Base-by-base conservation (phyloP, 2,888 invertebrate genomes). In the Apodemia hepburni region DNA sequence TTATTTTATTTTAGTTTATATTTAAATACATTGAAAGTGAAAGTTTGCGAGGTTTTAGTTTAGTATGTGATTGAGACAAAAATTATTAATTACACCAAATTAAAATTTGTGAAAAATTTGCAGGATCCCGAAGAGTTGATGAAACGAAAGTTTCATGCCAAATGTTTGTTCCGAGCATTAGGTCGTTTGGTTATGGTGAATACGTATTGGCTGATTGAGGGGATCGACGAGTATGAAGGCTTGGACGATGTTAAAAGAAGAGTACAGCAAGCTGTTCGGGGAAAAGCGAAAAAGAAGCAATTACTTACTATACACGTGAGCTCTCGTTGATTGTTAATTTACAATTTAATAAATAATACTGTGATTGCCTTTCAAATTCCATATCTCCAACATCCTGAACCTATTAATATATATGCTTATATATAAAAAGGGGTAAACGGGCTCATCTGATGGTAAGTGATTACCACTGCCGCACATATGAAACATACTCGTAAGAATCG, bases 121-220 rank as follows among this genome's bases (percentile, higher is more conserved):
- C 17, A 90, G 91, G 86, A 87, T 66, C 86, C 89, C 1, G 87
- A 87, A 69, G 80, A 80, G 66, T 65, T 70, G 51, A 79, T 86
- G 83, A 77, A 70, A 62, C 78, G 74, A 64, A 92, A 88, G 65
- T 87, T 90, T 61, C 77, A 76, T 17, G 92, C 93, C 0, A 92
- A 92, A 78, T 86, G 90, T 66, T 81, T 85, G 63, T 94, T 95
- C 69, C 90, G 91, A 58, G 93, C 92, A 1, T 68, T 93, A 0
- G 92, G 92, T 0, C 92, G 94, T 1, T 73, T 92, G 68, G 93
- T 93, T 0, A 87, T 94, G 70, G 87, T 89, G 8, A 94, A 94
- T 73, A 70, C 84, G 0, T 87, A 86, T 68, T 94, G 94, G 94
- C 69, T 94, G 66, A 86, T 85, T 42, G 93, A 93, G 70, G 84